Evolutionary conservation across 1,140 invertebrate genomes (phyloP).

Genomic region (Drosophila ananassae): DNA sequence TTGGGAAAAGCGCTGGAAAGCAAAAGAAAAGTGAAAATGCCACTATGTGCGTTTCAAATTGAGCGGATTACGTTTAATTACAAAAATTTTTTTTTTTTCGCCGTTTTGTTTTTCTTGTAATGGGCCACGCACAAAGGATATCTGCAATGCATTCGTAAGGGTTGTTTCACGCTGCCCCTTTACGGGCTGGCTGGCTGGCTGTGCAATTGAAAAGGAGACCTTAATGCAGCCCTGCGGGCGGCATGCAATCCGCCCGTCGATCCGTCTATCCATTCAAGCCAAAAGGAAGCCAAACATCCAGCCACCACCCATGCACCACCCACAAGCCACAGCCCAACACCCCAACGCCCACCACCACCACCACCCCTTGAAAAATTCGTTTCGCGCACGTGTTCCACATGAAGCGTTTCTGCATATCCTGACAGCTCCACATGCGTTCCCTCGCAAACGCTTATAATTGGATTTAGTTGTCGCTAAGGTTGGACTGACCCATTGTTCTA

Average conservation of each 20-base stretch:
- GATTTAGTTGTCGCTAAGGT: slow-evolving; percentile 79
- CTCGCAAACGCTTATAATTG: slow-evolving; percentile 62
- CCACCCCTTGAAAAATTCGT: slow-evolving; percentile 50
- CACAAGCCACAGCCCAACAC: slow-evolving; percentile 1
- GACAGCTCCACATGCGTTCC: slow-evolving; percentile 58
- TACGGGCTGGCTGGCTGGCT: slow-evolving; percentile 21
- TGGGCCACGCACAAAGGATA: slow-evolving; percentile 18
- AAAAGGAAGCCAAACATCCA: neutral
- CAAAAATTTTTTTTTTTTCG: slow-evolving; percentile 64
- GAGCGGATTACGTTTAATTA: slow-evolving; percentile 84
- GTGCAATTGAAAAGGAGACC: slow-evolving; percentile 73
- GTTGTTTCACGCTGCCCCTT: slow-evolving; percentile 67
- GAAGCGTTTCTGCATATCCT: slow-evolving; percentile 26
- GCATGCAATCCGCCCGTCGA: slow-evolving; percentile 48
- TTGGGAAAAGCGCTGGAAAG: neutral
- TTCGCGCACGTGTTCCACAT: slow-evolving; percentile 68
- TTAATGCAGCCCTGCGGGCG: slow-evolving; percentile 70
- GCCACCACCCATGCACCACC: slow-evolving; percentile 4
- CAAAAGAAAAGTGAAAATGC: slow-evolving; percentile 20
- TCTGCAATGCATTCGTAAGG: slow-evolving; percentile 62
- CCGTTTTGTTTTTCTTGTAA: slow-evolving; percentile 9
- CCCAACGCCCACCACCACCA: slow-evolving; percentile 2
- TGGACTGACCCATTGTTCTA: slow-evolving; percentile 63
- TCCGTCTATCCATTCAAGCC: slow-evolving; percentile 15
- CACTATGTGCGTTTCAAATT: slow-evolving; percentile 81